Evolutionary conservation across 2,113 vertebrate species (phyloP).

Genomic region (Vidua macroura): DNA sequence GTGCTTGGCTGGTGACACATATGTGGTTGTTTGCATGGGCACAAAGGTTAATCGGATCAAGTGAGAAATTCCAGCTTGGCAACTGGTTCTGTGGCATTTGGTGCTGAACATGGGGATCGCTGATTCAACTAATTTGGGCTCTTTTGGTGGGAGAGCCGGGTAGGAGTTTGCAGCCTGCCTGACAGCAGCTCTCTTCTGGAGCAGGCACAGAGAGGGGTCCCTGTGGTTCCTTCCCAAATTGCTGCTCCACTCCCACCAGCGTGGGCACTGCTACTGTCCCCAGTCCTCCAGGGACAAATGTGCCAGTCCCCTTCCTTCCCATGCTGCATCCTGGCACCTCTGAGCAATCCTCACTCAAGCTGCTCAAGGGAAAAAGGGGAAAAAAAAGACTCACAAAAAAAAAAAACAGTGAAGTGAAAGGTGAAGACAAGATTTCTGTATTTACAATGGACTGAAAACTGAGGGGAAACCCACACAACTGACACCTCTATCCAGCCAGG

Average conservation of each 20-base stretch:
- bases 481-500: background rate
- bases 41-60: conserved; percentile 28
- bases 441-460: background rate
- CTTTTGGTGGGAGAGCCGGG: background rate
- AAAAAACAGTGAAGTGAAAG: background rate
- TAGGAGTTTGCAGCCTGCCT: background rate
- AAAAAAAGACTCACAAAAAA: rapidly evolving
- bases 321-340: background rate
- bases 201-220: background rate
- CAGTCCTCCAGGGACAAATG: rapidly evolving
- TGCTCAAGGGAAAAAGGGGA: background rate
- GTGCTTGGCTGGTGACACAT: background rate
- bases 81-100: background rate
- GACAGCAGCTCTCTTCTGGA: background rate
- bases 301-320: background rate
- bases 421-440: background rate
- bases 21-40: background rate
- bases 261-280: background rate
- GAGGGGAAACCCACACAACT: background rate
- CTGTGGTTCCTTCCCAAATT: rapidly evolving
- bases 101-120: background rate
- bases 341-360: background rate
- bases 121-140: background rate
- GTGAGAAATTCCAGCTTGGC: conserved; percentile 5
- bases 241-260: rapidly evolving